Conservation (phyloP, 2,888 invertebrate species). For the Agrotis segetum region DNA sequence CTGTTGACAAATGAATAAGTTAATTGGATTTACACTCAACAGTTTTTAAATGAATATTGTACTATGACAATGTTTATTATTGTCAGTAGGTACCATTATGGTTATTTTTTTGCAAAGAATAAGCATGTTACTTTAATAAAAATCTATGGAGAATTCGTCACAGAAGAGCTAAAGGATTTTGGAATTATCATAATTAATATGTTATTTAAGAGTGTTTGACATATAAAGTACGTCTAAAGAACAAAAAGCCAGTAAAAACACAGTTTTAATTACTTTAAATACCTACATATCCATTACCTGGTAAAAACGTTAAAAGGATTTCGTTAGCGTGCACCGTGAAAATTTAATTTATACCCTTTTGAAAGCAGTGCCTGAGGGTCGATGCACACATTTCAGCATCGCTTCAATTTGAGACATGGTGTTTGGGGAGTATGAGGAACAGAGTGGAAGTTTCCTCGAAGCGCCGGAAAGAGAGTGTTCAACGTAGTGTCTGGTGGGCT, state of each 20-base stretch:
- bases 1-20: background rate
- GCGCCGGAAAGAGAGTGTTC: no score
- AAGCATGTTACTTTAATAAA: no score
- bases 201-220: no score
- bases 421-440: no score
- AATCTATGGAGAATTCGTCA: no score
- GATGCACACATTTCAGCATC: background rate
- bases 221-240: background rate
- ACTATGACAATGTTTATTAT: background rate
- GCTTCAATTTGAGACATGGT: background rate
- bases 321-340: slow-evolving; percentile 27
- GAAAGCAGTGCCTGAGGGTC: slow-evolving; percentile 4
- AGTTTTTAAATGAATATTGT: background rate
- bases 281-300: slow-evolving; percentile 10
- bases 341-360: slow-evolving; percentile 47
- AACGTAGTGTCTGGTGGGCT: no score
- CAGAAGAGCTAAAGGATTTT: no score
- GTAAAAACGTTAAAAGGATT: slow-evolving; percentile 21
- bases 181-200: no score
- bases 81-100: no score
- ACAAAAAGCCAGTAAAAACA: background rate
- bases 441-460: no score
- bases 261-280: slow-evolving; percentile 23
- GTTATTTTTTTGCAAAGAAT: no score
- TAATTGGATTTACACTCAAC: background rate